Percentiles rank a stretch among this genome's conserved stretches.
Conservation (phyloP, 2,888 invertebrate genomes). For the Microchrysa polita region DNA sequence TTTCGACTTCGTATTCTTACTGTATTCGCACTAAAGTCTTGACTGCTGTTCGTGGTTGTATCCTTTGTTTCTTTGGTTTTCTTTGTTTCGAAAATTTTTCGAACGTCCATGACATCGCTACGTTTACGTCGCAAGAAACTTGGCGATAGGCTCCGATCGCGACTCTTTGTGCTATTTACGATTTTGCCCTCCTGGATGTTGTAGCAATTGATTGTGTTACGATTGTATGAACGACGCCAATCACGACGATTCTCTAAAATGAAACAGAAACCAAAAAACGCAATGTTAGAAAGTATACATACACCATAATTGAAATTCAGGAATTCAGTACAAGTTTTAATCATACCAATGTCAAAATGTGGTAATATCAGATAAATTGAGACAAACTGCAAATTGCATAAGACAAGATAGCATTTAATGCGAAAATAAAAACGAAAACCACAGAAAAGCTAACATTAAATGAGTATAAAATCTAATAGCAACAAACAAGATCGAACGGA, state of each 20-base stretch:
- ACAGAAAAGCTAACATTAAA: too few relatives aligned
- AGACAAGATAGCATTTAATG: too few relatives aligned
- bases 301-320: too few relatives aligned
- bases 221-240: slow-evolving; percentile 32
- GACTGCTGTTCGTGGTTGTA: not conserved
- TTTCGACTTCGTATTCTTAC: slow-evolving; percentile 11
- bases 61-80: slow-evolving; percentile 37
- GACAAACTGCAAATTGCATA: too few relatives aligned
- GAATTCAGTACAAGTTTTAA: too few relatives aligned
- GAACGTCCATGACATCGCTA: slow-evolving; percentile 40
- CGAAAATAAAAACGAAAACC: too few relatives aligned
- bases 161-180: slow-evolving; percentile 17
- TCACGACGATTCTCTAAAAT: slow-evolving; percentile 39
- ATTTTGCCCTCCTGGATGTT: slow-evolving; percentile 39
- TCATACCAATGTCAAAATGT: too few relatives aligned
- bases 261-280: not conserved
- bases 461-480: too few relatives aligned
- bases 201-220: slow-evolving; percentile 39
- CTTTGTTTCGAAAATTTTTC: slow-evolving; percentile 33
- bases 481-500: too few relatives aligned
- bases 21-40: slow-evolving; percentile 17
- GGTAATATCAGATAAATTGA: too few relatives aligned
- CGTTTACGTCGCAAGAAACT: slow-evolving; percentile 32
- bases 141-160: slow-evolving; percentile 35
- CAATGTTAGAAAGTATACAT: too few relatives aligned